These are phyloP conservation scores for Samia ricini DNA, from an alignment of 1,140 invertebrate species.

Conservation along the genomic window DNA sequence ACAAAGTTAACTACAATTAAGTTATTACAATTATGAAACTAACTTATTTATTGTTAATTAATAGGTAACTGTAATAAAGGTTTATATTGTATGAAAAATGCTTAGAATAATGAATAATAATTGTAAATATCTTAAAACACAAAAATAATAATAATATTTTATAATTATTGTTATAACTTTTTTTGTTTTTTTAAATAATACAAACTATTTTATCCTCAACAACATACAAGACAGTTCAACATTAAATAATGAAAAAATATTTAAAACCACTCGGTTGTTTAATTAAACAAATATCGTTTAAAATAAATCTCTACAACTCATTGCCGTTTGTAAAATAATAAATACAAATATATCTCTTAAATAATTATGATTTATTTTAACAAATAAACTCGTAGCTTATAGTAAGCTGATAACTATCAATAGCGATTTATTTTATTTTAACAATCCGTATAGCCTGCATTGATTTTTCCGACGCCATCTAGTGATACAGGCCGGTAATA, in stretches of 20 bases:
- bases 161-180: background rate
- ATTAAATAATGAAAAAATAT: constrained; percentile 3
- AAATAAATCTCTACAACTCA: background rate
- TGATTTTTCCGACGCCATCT: constrained; percentile 63
- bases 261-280: background rate
- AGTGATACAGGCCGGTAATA: constrained; percentile 85
- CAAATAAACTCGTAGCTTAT: background rate
- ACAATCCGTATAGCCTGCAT: constrained; percentile 80
- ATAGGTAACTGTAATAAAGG: background rate
- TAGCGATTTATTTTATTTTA: constrained; percentile 23
- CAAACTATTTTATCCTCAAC: background rate
- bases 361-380: background rate
- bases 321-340: background rate
- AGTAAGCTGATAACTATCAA: too few species aligned
- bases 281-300: background rate
- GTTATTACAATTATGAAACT: background rate
- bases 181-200: background rate
- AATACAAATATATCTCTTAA: background rate
- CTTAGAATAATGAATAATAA: background rate
- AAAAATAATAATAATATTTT: background rate
- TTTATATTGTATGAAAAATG: background rate
- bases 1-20: background rate
- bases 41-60: background rate
- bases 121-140: background rate
- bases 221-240: background rate